Evolutionary conservation across 2,888 invertebrate genomes (phyloP).

Genomic region (Cataglyphis livida): DNA sequence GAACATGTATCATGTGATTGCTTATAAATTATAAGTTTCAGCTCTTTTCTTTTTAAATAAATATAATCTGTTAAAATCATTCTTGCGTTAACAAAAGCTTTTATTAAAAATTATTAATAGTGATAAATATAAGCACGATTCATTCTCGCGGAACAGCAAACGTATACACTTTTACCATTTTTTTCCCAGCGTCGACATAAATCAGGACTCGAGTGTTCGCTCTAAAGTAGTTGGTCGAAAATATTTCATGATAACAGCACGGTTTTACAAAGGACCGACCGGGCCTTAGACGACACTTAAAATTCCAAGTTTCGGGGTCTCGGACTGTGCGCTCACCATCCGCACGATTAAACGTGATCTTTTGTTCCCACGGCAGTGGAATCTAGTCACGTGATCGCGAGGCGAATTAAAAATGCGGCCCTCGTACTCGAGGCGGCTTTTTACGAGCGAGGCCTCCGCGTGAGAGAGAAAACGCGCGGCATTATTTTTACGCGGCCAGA

Average conservation of each 20-base stretch:
- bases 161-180: background rate
- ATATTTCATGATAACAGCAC: slow-evolving; percentile 17
- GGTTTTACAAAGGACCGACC: background rate
- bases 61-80: background rate
- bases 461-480: slow-evolving; percentile 37
- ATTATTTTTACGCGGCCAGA: slow-evolving; percentile 65
- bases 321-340: slow-evolving; percentile 16
- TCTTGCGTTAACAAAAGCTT: background rate
- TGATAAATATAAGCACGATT: background rate
- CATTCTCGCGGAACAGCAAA: background rate
- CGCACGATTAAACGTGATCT: slow-evolving; percentile 56
- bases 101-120: background rate
- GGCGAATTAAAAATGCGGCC: slow-evolving; percentile 62
- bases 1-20: background rate
- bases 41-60: background rate
- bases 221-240: slow-evolving; percentile 10
- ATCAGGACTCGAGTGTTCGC: slow-evolving; percentile 19
- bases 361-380: slow-evolving; percentile 51
- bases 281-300: slow-evolving; percentile 45
- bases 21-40: background rate
- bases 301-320: slow-evolving; percentile 46
- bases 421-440: slow-evolving; percentile 56
- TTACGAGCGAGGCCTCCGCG: slow-evolving; percentile 41
- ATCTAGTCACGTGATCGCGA: slow-evolving; percentile 28
- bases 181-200: background rate